Evolutionary conservation across 1,140 invertebrate genomes (phyloP), one percentile per base, ranked within the genome.

Genomic region (Micrasema longulum): DNA sequence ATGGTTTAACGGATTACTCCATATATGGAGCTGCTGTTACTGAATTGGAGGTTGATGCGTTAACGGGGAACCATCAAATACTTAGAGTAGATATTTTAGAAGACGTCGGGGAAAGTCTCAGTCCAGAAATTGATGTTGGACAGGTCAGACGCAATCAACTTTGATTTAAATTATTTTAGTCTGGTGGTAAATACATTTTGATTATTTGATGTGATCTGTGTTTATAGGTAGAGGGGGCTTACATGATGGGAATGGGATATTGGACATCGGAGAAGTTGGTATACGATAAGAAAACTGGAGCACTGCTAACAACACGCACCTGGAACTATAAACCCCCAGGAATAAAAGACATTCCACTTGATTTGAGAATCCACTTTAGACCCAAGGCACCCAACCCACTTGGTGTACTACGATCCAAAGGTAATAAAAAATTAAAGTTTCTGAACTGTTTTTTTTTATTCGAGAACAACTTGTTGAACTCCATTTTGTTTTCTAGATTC

Each of bases 81-180:
- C 80, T 80, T 4, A 85, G 92, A 45, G 90, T 92, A 0, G 93
- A 95, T 80, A 78, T 95, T 22, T 77, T 93, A 7, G 91, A 94
- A 81, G 93, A 95, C 78, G 87, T 88, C 3, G 93, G 93, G 1
- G 84, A 89, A 69, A 93, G 91, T 79, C 77, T 95, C 48, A 95
- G 88, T 81, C 93, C 93, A 0, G 82, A 89, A 57, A 82, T 95
- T 22, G 95, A 97, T 79, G 84, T 97, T 20, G 95, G 95, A 31
- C 95, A 97, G 84, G 82, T 89, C 65, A 43, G 47, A 69, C n/a
- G 47, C 60, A 20, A n/a, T n/a, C n/a, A 14, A n/a, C n/a, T n/a
- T n/a, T n/a, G n/a, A n/a, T n/a, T n/a, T n/a, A 41, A 41, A 7
- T 41, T 41, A 41, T 41, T 41, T 6, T 41, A 7, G 36, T 41